Conservation (phyloP, 2,797 vertebrate genomes). For the Neomorphus geoffroyi region DNA sequence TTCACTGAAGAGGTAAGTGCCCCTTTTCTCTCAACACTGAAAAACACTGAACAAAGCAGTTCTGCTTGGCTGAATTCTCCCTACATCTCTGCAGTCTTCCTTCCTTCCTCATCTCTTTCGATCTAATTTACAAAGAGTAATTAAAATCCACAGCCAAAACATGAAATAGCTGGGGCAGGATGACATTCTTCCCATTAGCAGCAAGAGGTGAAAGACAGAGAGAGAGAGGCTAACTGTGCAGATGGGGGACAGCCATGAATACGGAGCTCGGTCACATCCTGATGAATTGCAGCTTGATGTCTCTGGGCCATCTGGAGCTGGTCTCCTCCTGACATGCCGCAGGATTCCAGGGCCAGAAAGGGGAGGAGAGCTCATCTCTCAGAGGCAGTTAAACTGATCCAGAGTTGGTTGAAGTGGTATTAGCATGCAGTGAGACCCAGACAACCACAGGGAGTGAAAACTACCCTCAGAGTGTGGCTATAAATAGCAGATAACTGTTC, state of each 20-base stretch:
- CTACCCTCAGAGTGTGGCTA: background rate
- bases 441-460: background rate
- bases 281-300: background rate
- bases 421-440: background rate
- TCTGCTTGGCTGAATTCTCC: background rate
- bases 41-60: background rate
- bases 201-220: background rate
- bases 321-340: background rate
- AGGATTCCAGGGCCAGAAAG: background rate
- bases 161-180: background rate
- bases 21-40: background rate
- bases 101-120: background rate
- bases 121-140: background rate
- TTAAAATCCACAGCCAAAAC: background rate
- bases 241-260: background rate
- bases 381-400: background rate
- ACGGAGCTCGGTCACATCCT: background rate
- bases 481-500: background rate
- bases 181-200: background rate
- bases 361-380: background rate
- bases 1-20: background rate
- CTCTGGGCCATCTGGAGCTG: background rate
- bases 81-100: background rate
- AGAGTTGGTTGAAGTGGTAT: background rate
- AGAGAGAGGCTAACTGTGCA: background rate